phyloP scores from a whole-genome alignment of 2,888 invertebrate genomes.

The Tenthredo scrophulariae region DNA sequence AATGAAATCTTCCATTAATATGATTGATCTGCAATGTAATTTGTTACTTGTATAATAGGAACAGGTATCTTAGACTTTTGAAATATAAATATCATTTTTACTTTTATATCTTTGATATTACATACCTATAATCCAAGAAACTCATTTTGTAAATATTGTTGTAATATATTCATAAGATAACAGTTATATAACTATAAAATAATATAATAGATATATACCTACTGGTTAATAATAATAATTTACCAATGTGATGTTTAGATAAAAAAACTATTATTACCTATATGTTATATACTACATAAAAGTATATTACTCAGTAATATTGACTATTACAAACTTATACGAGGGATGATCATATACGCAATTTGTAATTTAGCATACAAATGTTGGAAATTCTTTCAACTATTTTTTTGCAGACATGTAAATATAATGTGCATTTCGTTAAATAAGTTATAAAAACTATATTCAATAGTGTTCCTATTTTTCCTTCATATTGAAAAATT shows the following conservation, averaged over 20 bases:
- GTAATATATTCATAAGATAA: constrained; percentile 61
- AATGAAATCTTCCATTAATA: constrained; percentile 25
- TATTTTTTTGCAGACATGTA: constrained; percentile 59
- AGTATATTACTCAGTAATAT: constrained; percentile 52
- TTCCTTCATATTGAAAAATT: background rate
- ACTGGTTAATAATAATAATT: constrained; percentile 64
- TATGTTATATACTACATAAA: constrained; percentile 50
- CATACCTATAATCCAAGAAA: constrained; percentile 32
- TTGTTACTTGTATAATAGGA: constrained; percentile 42
- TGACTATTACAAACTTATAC: constrained; percentile 48
- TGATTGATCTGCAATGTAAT: constrained; percentile 21
- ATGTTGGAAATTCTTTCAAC: constrained; percentile 46
- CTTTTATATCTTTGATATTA: constrained; percentile 61
- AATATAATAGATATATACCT: constrained; percentile 64
- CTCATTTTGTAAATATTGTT: constrained; percentile 64
- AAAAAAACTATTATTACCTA: constrained; percentile 62
- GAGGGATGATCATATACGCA: constrained; percentile 39
- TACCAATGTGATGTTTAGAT: constrained; percentile 75
- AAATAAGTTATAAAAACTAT: constrained; percentile 57
- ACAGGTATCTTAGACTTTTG: constrained; percentile 56
- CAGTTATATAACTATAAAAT: constrained; percentile 54
- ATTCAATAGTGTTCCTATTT: background rate
- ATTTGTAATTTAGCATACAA: constrained; percentile 50
- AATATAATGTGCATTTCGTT: constrained; percentile 67
- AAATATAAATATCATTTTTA: constrained; percentile 57